A percentile compares a stretch with the other conserved stretches of the same genome.
Evolutionary conservation across 2,888 invertebrate species (phyloP).

Genomic region (Molanna angustata): DNA sequence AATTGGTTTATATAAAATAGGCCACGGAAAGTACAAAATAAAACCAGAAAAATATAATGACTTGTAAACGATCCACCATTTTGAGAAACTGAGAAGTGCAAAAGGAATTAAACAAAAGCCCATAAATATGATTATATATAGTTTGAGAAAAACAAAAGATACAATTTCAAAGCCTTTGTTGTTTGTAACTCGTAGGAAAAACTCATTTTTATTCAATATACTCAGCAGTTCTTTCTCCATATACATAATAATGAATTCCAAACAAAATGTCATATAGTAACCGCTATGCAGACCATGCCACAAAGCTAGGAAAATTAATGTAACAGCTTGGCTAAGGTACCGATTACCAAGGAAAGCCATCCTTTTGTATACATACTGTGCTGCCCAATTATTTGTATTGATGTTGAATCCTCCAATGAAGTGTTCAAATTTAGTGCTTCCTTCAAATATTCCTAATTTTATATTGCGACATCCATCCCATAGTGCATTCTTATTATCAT

Average conservation of each 20-base stretch:
- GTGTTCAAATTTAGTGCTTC: constrained; percentile 78
- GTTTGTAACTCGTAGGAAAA: constrained; percentile 48
- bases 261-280: constrained; percentile 89
- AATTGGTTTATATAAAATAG: constrained; percentile 55
- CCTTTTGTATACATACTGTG: constrained; percentile 91
- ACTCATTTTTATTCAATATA: constrained; percentile 52
- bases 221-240: constrained; percentile 74
- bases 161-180: constrained; percentile 44
- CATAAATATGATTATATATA: constrained; percentile 78
- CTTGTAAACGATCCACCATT: constrained; percentile 64
- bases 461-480: constrained; percentile 95
- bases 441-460: constrained; percentile 76
- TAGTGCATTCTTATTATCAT: constrained; percentile 53
- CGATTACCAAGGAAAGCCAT: constrained; percentile 86
- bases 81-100: constrained; percentile 64
- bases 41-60: constrained; percentile 70
- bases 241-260: constrained; percentile 85
- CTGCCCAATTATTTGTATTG: constrained; percentile 94
- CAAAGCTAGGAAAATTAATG: constrained; percentile 83
- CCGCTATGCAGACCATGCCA: constrained; percentile 97
- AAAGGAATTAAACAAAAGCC: constrained; percentile 80
- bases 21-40: constrained; percentile 64
- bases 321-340: constrained; percentile 74
- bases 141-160: constrained; percentile 60
- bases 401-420: constrained; percentile 92